phyloP scores from a whole-genome alignment of 1,140 invertebrate genomes.

The Eriocheir sinensis region DNA sequence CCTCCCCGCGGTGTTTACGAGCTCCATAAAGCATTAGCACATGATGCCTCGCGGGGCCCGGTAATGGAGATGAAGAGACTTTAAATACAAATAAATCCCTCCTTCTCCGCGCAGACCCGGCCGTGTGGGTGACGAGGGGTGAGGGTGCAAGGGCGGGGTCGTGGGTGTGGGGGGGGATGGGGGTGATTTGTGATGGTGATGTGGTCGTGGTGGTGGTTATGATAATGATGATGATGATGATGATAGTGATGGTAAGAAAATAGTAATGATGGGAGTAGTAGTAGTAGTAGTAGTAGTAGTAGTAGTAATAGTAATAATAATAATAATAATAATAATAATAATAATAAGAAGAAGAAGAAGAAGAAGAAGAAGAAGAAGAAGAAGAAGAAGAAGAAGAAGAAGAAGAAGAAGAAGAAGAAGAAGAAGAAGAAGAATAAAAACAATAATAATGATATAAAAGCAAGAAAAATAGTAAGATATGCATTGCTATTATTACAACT shows the following conservation, averaged over 20 bases:
- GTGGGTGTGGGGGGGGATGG: too few relatives aligned
- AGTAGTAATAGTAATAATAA: background rate
- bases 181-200: too few relatives aligned
- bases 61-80: slow-evolving; percentile 46
- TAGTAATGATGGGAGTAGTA: background rate
- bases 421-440: background rate
- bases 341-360: background rate
- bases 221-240: too few relatives aligned
- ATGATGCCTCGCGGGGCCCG: background rate
- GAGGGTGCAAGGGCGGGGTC: too few relatives aligned
- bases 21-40: slow-evolving; percentile 32
- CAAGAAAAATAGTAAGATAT: background rate
- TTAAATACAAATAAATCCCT: slow-evolving; percentile 50
- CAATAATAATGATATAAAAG: background rate
- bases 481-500: background rate
- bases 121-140: too few relatives aligned
- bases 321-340: background rate
- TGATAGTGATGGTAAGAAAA: background rate
- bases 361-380: background rate
- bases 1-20: slow-evolving; percentile 10
- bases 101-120: background rate
- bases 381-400: background rate
- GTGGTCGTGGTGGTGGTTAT: background rate
- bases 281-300: background rate
- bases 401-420: background rate